Percentiles rank a stretch among this genome's conserved stretches.
Evolutionary conservation across 2,113 vertebrate species (phyloP).

Genomic region (Pomatorhinus ruficollis): DNA sequence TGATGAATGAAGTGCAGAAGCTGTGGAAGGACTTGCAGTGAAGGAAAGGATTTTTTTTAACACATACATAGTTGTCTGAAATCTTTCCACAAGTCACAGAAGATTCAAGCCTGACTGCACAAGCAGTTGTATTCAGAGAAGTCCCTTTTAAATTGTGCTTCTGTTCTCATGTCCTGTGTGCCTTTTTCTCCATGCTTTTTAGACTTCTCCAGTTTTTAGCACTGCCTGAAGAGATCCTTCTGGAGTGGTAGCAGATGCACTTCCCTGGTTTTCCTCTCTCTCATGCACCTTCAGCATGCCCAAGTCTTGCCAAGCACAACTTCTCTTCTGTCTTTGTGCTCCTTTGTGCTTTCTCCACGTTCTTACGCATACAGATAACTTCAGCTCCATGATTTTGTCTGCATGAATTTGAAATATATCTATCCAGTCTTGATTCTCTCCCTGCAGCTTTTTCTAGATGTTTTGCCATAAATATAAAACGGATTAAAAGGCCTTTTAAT

Average conservation of each 20-base stretch:
- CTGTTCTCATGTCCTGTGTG: background rate
- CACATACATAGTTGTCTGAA: background rate
- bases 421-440: background rate
- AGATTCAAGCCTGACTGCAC: background rate
- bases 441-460: background rate
- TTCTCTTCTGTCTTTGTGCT: background rate
- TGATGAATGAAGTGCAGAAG: conserved; percentile 6
- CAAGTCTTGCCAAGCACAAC: background rate
- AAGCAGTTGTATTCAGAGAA: background rate
- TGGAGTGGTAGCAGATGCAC: background rate
- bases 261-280: background rate
- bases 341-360: background rate
- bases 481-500: background rate
- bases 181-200: background rate
- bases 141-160: background rate
- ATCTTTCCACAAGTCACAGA: background rate
- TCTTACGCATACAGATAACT: background rate
- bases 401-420: background rate
- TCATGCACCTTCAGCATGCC: background rate
- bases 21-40: background rate
- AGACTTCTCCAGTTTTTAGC: background rate
- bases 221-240: background rate
- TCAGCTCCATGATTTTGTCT: background rate
- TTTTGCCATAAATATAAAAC: background rate
- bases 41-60: conserved; percentile 14